Evolutionary conservation across 2,888 invertebrate genomes (phyloP), one percentile per base, ranked within the genome.

Genomic region (Apantesis nais): DNA sequence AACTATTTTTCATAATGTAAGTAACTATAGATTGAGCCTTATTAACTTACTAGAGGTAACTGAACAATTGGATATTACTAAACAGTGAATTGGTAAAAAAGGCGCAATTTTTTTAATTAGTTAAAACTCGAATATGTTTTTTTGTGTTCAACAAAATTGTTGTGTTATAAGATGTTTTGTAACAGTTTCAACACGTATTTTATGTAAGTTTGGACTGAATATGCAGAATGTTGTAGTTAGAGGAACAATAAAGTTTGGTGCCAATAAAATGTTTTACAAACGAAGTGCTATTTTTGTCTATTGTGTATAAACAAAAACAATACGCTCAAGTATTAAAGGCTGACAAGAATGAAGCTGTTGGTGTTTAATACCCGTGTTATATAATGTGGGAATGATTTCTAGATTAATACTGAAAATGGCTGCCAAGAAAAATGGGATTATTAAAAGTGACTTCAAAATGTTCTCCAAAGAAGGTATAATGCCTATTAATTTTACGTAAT

Each of bases 91-190:
- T 25, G 25, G 55, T 55, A 48, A 48, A 16, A 19, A 25, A 16
- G 66, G 66, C 55, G 66, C 39, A 12, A 12, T 34, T 37, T 29
- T 66, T 66, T 58, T 7, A 41, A 29, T 55, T 22, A 66, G 39
- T 29, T 29, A 52, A 12, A 22, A 16, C 58, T 58, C 66, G 55
- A 58, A 66, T 58, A 25, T 25, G 55, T 66, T 55, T 70, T 48
- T 61, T n/a, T 29, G 44, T 67, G 60, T 48, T 52, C 39, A 62
- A 66, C n/a, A 11, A 67, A 66, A 70, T 66, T 62, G 39, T 39
- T 70, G 62, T 62, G 44, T 41, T 60, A 65, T 69, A 48, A 69
- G 69, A 37, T 39, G n/a, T n/a, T 61, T 65, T 68, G 64, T 58
- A 68, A 68, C 64, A 14, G 44, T 68, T 55, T 60, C 12, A 61